phyloP scores from a whole-genome alignment of 1,140 invertebrate genomes.

The Rhagoletis zephyria region DNA sequence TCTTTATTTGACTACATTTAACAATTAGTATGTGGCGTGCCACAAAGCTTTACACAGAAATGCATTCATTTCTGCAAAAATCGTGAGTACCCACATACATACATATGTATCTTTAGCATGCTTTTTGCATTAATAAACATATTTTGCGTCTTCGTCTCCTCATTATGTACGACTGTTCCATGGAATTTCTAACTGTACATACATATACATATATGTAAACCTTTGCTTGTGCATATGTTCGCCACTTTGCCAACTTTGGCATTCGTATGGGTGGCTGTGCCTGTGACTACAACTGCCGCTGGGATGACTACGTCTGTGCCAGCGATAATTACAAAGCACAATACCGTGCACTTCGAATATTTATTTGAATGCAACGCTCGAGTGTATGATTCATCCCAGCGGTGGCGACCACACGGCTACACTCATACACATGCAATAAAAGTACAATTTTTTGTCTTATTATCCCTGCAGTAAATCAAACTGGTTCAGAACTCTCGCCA shows the following conservation, averaged over 20 bases:
- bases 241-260: not conserved
- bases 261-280: not conserved
- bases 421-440: not conserved
- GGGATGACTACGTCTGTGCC: not conserved
- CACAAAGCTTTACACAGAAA: not conserved
- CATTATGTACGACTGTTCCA: not conserved
- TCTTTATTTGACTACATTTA: not conserved
- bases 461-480: not conserved
- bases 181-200: constrained; percentile 24
- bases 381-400: constrained; percentile 24
- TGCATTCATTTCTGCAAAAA: not conserved
- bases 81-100: not conserved
- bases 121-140: not conserved
- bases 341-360: not conserved
- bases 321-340: constrained; percentile 43
- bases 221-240: not conserved
- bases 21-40: constrained; percentile 6
- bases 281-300: not conserved
- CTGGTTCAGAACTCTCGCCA: too few relatives aligned
- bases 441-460: not conserved
- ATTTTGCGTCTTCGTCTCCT: not conserved
- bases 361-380: not conserved
- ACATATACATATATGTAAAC: not conserved
- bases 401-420: constrained; percentile 36
- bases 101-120: not conserved